A percentile compares a stretch with the other conserved stretches of the same genome.
phyloP scores from a whole-genome alignment of 2,113 vertebrate genomes.

The Ranitomeya imitator region DNA sequence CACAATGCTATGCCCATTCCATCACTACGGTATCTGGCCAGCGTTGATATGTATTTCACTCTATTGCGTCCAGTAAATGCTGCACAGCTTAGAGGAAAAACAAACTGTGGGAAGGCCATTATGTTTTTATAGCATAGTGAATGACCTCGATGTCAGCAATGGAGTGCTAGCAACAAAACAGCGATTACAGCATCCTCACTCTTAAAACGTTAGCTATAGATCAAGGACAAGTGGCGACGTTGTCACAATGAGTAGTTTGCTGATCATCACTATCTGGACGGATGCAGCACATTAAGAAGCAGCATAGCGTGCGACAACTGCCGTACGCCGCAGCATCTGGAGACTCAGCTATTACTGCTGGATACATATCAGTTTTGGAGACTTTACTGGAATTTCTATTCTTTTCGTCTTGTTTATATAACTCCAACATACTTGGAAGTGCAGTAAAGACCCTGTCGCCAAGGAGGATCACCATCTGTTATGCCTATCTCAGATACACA shows the following conservation, averaged over 20 bases:
- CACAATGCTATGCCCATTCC: not conserved
- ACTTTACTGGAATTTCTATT: not conserved
- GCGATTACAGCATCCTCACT: not conserved
- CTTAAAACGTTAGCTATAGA: not conserved
- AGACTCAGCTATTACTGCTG: not conserved
- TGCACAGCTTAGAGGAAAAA: conserved; percentile 29
- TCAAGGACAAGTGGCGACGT: conserved; percentile 3
- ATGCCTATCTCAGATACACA: too few species aligned
- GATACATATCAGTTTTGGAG: not conserved
- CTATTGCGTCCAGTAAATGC: conserved; percentile 28
- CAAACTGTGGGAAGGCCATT: conserved; percentile 8
- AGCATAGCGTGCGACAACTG: not conserved
- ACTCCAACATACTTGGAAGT: not conserved
- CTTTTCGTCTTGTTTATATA: not conserved
- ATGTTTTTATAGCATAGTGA: not conserved
- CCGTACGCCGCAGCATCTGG: not conserved
- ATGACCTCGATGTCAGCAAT: not conserved
- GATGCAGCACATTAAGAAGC: not conserved
- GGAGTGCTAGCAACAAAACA: not conserved
- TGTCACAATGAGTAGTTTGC: not conserved
- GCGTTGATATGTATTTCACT: fast-evolving
- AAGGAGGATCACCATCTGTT: too few species aligned
- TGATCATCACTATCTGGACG: not conserved
- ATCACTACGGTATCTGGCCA: not conserved
- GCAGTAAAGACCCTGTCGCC: too few species aligned